A percentile compares a stretch with the other conserved stretches of the same genome.
phyloP scores from a whole-genome alignment of 2,888 invertebrate genomes.

The Cephus pulcher region DNA sequence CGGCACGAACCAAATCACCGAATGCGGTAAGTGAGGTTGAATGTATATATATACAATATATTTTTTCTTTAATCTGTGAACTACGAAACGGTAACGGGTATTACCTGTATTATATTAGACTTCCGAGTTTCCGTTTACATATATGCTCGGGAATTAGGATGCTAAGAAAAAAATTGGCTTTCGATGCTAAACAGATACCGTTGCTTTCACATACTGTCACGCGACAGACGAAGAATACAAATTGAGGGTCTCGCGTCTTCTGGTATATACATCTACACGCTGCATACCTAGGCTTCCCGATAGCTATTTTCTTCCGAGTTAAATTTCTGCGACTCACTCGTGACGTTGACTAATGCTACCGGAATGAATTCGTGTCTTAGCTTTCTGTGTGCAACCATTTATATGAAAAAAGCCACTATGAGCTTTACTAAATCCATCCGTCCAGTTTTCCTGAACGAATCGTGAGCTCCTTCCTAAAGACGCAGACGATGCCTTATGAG shows the following conservation, averaged over 20 bases:
- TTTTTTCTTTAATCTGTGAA: neutral
- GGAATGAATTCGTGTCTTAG: conserved; percentile 54
- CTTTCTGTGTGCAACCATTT: neutral
- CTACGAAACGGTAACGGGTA: neutral
- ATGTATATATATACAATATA: too few species aligned
- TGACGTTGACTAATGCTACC: conserved; percentile 60
- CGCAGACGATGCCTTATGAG: neutral
- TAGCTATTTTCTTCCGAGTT: conserved; percentile 54
- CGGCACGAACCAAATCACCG: conserved; percentile 23
- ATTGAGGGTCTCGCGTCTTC: conserved; percentile 44
- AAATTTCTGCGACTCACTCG: conserved; percentile 58
- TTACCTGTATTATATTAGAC: neutral
- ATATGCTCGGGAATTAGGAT: neutral
- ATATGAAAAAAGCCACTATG: conserved; percentile 4
- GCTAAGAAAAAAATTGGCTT: neutral
- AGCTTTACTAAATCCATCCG: conserved; percentile 6
- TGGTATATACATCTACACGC: conserved; percentile 5
- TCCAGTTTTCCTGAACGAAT: neutral
- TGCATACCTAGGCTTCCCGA: conserved; percentile 14
- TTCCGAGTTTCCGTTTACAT: neutral
- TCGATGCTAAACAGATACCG: conserved; percentile 33
- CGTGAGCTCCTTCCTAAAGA: neutral
- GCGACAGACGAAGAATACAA: conserved; percentile 54
- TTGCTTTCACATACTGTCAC: conserved; percentile 48
- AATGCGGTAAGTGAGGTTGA: neutral